Evolutionary conservation across 2,888 invertebrate species (phyloP).

Genomic region (Acleris cristana): DNA sequence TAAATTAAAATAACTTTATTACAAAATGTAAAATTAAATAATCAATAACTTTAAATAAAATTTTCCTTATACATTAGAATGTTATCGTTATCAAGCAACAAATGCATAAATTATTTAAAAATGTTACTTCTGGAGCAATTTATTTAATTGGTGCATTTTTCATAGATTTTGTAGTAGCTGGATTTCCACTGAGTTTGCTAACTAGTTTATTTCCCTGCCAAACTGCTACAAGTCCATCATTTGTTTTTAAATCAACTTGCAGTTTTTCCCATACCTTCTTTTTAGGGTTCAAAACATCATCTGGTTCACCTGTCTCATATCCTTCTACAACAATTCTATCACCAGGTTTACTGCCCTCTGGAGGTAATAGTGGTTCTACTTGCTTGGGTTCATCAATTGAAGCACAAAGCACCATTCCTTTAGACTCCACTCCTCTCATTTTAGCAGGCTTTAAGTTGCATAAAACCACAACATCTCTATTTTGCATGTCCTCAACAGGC

Average conservation of each 20-base stretch:
- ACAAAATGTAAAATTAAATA: conserved; percentile 19
- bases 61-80: conserved; percentile 1
- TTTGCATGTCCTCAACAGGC: conserved; percentile 94
- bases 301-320: conserved; percentile 90
- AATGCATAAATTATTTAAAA: not conserved
- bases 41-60: conserved; percentile 18
- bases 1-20: conserved; percentile 22
- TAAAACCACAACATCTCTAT: conserved; percentile 95
- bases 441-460: conserved; percentile 98
- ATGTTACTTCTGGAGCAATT: conserved; percentile 29
- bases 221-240: conserved; percentile 88
- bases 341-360: conserved; percentile 90
- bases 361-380: conserved; percentile 94
- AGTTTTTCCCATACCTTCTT: conserved; percentile 99
- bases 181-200: conserved; percentile 88
- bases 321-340: conserved; percentile 93
- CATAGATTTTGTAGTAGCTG: conserved; percentile 89
- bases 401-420: conserved; percentile 97
- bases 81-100: not conserved
- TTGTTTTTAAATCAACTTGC: conserved; percentile 90
- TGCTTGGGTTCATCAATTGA: conserved; percentile 90
- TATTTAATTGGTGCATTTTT: conserved; percentile 93
- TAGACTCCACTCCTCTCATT: conserved; percentile 95
- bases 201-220: conserved; percentile 93
- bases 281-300: conserved; percentile 95